phyloP scores from a whole-genome alignment of 2,797 vertebrate genomes.

The Lepilemur septentrionalis region DNA sequence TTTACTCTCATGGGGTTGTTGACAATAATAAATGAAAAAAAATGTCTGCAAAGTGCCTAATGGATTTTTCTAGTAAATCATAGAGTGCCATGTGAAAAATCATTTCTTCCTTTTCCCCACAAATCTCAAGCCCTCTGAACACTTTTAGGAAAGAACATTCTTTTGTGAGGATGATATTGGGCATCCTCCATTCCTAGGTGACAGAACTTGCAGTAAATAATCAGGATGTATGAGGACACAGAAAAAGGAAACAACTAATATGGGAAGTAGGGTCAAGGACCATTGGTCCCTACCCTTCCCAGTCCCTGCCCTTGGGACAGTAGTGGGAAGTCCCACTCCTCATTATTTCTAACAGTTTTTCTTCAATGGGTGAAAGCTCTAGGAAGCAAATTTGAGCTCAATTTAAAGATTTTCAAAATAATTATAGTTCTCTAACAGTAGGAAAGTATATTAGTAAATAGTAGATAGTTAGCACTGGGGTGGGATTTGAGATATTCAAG shows the following conservation, averaged over 20 bases:
- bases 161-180: not conserved
- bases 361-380: not conserved
- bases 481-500: not conserved
- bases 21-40: not conserved
- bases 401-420: not conserved
- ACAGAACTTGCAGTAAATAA: not conserved
- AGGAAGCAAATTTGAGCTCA: not conserved
- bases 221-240: not conserved
- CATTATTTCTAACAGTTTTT: not conserved
- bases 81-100: not conserved
- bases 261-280: not conserved
- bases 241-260: not conserved
- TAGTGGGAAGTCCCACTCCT: not conserved
- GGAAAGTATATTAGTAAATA: not conserved
- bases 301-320: too few species aligned
- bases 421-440: not conserved
- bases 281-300: not conserved
- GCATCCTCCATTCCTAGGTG: not conserved
- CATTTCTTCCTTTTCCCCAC: not conserved
- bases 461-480: not conserved
- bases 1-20: not conserved
- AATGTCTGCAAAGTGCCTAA: not conserved
- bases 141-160: not conserved
- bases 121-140: not conserved
- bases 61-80: not conserved